Evolutionary conservation across 2,113 vertebrate species (phyloP).

Genomic region (Syngnathus floridae): DNA sequence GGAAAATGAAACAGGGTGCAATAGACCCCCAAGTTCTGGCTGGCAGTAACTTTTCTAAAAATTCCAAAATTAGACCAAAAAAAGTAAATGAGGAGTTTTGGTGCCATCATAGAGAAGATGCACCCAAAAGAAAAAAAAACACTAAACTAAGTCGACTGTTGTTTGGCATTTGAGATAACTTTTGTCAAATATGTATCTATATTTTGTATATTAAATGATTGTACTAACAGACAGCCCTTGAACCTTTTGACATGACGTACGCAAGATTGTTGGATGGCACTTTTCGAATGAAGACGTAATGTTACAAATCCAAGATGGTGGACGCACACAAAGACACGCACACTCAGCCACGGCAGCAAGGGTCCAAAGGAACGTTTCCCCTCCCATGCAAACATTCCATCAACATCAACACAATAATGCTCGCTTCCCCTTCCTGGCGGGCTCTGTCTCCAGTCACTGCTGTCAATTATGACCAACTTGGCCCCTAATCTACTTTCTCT

Average conservation of each 20-base stretch:
- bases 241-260: background rate
- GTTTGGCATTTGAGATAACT: no score
- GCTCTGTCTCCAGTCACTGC: slow-evolving; percentile 70
- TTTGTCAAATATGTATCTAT: no score
- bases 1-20: no score
- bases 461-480: slow-evolving; percentile 68
- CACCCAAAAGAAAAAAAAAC: no score
- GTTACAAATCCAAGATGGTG: background rate
- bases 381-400: slow-evolving; percentile 50
- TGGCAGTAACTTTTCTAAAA: no score
- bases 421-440: slow-evolving; percentile 59
- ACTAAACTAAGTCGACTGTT: no score
- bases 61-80: no score
- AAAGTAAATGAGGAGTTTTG: no score
- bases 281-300: background rate
- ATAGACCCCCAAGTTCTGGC: no score
- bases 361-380: slow-evolving; percentile 53
- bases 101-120: no score
- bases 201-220: background rate
- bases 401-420: slow-evolving; percentile 55
- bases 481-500: slow-evolving; percentile 69
- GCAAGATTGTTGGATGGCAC: background rate
- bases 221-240: background rate
- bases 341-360: background rate
- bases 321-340: background rate